Evolutionary conservation across 2,888 invertebrate species (phyloP).

Genomic region (Diarsia brunnea): DNA sequence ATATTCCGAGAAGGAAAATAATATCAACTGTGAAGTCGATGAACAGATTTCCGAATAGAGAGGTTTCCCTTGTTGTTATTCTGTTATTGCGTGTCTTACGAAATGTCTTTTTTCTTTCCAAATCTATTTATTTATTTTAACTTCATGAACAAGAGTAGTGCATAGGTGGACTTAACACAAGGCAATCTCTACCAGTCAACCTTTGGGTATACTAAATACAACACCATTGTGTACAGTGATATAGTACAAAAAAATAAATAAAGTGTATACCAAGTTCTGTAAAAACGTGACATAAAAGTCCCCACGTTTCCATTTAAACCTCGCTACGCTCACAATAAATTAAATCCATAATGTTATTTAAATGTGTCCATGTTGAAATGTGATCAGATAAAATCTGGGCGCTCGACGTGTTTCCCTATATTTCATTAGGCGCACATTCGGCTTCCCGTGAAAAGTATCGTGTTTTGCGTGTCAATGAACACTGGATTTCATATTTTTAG

Average conservation of each 20-base stretch:
- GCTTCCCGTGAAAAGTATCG: constrained; percentile 56
- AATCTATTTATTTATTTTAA: too few species aligned
- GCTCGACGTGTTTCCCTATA: constrained; percentile 25
- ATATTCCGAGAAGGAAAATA: constrained; percentile 69
- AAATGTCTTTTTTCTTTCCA: constrained; percentile 61
- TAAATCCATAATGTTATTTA: constrained; percentile 53
- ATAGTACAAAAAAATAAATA: too few species aligned
- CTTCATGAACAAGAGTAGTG: too few species aligned
- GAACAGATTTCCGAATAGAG: constrained; percentile 70
- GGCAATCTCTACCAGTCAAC: too few species aligned
- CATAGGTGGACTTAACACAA: too few species aligned
- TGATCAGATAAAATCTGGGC: constrained; percentile 36
- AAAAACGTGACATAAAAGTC: constrained; percentile 47
- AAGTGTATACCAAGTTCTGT: constrained; percentile 28
- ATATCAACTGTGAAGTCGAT: constrained; percentile 68
- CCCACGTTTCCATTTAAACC: constrained; percentile 38
- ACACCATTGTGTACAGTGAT: too few species aligned
- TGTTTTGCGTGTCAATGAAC: constrained; percentile 61
- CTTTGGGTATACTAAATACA: too few species aligned
- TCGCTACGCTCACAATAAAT: constrained; percentile 49
- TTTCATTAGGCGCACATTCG: constrained; percentile 54
- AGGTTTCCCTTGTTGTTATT: constrained; percentile 68
- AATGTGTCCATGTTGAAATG: constrained; percentile 43
- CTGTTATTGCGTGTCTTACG: constrained; percentile 51
- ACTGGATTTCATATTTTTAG: constrained; percentile 56